Evolutionary conservation across 2,888 invertebrate species (phyloP), one percentile per base, ranked within the genome.

Genomic region (Eueremaeus valkanovi): DNA sequence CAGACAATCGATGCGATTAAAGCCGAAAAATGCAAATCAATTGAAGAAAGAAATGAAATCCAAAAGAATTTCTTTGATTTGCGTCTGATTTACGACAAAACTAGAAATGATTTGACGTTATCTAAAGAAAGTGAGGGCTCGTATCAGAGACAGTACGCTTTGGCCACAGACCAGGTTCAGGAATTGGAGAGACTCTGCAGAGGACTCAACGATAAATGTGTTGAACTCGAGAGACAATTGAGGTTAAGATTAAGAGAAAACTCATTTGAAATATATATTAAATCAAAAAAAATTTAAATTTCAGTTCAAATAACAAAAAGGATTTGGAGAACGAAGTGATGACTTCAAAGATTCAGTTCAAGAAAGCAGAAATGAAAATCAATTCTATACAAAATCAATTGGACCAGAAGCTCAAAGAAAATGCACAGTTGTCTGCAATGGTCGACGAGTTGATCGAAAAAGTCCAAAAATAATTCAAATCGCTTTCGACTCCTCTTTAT

Each of bases 371-470:
- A 84, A 89, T 96, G 75, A 91, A 92, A 82, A 88, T 90, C 21
- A 76, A 73, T 51, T 24, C 73, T n/a, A 9, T 76, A 3, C 33
- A 73, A 36, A 63, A 42, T 5, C 73, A 73, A 33, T 45, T 76
- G 16, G 55, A 68, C 11, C 76, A 76, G 24, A 76, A 83, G 82
- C 88, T 89, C 21, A 91, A 92, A 83, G 95, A 96, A 84, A 95
- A 94, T 83, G 88, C 89, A 81, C 93, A 95, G 84, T 87, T 96
- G 80, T 90, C 95, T 77, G 90, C 91, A 82, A 92, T 96, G 81
- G 92, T 95, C 86, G 95, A 95, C 86, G 95, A 95, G 85, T 88
- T 96, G 77, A 94, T 96, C 82, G 85, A 85, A 72, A 88, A 79
- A 24, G 70, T 45, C 18, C 16, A 18, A 6, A 40, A 70, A 18